Conservation (phyloP, 2,113 vertebrate genomes). For the Prochilodus magdalenae region DNA sequence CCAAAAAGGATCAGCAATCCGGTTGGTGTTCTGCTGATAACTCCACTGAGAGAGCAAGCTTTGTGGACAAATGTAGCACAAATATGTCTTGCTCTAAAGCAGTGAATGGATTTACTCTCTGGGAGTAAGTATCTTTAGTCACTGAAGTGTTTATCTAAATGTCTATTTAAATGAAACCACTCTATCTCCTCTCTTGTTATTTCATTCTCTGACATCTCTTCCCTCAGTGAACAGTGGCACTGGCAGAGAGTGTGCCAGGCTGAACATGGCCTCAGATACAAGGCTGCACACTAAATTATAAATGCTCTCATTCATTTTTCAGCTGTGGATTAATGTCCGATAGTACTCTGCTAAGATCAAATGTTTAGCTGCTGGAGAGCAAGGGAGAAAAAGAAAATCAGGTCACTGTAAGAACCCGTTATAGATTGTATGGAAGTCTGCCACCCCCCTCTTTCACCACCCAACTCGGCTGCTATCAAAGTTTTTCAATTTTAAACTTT, state of each 20-base stretch:
- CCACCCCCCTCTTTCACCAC: background rate
- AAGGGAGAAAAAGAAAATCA: conserved; percentile 32
- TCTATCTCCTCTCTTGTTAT: conserved; percentile 32
- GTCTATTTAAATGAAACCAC: conserved; percentile 54
- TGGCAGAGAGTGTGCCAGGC: conserved; percentile 24
- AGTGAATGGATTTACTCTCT: conserved; percentile 46
- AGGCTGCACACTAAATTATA: conserved; percentile 55
- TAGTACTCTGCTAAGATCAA: conserved; percentile 46
- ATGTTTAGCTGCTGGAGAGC: conserved; percentile 43
- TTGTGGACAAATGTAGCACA: conserved; percentile 34
- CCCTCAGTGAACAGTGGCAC: conserved; percentile 37
- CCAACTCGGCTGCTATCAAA: conserved; percentile 8
- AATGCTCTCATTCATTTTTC: conserved; percentile 58
- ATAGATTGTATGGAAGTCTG: conserved; percentile 3
- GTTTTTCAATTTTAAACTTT: conserved; percentile 19
- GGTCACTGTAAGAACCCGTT: conserved; percentile 38
- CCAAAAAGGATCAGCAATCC: conserved; percentile 41
- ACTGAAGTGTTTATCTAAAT: conserved; percentile 54
- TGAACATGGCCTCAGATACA: conserved; percentile 25
- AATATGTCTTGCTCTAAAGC: conserved; percentile 48
- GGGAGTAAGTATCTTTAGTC: conserved; percentile 41
- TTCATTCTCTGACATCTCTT: conserved; percentile 45
- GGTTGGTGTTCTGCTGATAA: conserved; percentile 37
- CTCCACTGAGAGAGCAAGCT: conserved; percentile 18
- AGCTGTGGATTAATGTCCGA: conserved; percentile 53